Percentiles rank a stretch among this genome's conserved stretches.
Conservation (phyloP, 2,113 vertebrate genomes). For the Synchiropus splendidus region DNA sequence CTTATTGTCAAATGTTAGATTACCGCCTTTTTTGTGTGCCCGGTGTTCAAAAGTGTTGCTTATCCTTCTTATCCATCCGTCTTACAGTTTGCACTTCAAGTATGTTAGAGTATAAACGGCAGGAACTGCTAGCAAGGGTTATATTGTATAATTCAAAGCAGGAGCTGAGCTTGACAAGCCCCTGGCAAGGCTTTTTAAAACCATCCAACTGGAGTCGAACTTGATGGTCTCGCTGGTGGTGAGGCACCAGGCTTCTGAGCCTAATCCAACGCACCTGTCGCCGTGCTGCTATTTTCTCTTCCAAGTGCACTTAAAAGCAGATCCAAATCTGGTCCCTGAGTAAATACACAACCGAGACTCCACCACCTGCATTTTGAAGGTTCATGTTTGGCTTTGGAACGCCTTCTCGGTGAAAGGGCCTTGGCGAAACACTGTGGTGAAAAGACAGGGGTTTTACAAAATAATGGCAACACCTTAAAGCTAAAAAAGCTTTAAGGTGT, state of each 20-base stretch:
- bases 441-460: too few relatives aligned
- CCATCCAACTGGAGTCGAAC: constrained; percentile 30
- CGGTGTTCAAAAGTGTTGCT: not conserved
- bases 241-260: constrained; percentile 47
- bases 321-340: constrained; percentile 42
- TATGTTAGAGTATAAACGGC: too few relatives aligned
- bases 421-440: not conserved
- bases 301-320: constrained; percentile 50
- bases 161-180: constrained; percentile 15
- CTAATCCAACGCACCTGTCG: constrained; percentile 59
- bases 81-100: constrained; percentile 5
- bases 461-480: too few relatives aligned
- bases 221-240: constrained; percentile 29
- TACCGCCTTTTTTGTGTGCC: too few relatives aligned
- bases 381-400: constrained; percentile 26
- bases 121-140: too few relatives aligned
- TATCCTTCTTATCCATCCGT: not conserved
- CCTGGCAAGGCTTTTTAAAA: constrained; percentile 36
- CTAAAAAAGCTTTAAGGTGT: too few relatives aligned
- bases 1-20: too few relatives aligned
- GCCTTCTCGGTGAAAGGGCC: constrained; percentile 13
- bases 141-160: constrained; percentile 26
- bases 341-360: constrained; percentile 24
- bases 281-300: constrained; percentile 35
- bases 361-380: constrained; percentile 47